Percentiles rank a stretch among this genome's conserved stretches.
Conservation (phyloP, 2,113 vertebrate genomes). For the Labeo catla region DNA sequence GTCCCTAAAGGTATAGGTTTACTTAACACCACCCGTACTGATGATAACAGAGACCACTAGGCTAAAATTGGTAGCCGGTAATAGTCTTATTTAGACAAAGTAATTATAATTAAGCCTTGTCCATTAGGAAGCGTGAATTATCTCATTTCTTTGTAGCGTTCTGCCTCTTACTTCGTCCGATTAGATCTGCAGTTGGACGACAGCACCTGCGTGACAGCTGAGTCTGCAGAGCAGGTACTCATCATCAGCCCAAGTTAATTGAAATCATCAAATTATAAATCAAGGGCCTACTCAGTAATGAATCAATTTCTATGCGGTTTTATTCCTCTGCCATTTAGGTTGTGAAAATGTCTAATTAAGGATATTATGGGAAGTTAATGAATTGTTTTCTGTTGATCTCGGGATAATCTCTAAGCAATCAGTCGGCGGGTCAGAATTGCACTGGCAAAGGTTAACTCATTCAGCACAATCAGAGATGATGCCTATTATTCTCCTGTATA, state of each 20-base stretch:
- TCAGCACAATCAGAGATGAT: not conserved
- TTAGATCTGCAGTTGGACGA: not conserved
- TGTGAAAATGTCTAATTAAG: conserved; percentile 49
- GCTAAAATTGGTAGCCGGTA: conserved; percentile 63
- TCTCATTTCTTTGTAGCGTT: not conserved
- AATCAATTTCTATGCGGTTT: conserved; percentile 69
- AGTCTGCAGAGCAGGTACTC: conserved; percentile 28
- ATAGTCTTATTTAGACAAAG: conserved; percentile 77
- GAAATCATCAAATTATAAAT: conserved; percentile 63
- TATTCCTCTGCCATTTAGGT: conserved; percentile 30
- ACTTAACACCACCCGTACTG: conserved; percentile 28
- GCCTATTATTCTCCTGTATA: not conserved
- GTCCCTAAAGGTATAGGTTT: conserved; percentile 82
- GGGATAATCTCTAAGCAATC: conserved; percentile 39
- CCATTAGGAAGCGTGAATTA: conserved; percentile 18
- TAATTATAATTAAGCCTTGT: conserved; percentile 71
- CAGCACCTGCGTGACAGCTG: conserved; percentile 1
- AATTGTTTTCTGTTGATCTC: conserved; percentile 40
- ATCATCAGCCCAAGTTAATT: conserved; percentile 24
- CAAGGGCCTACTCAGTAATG: conserved; percentile 73
- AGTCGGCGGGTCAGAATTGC: conserved; percentile 15
- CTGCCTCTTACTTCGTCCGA: not conserved
- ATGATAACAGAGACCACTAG: conserved; percentile 52
- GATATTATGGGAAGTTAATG: conserved; percentile 34
- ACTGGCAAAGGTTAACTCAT: conserved; percentile 24